A percentile compares a stretch with the other conserved stretches of the same genome.
Conservation (phyloP, 2,113 vertebrate genomes). For the Anolis carolinensis region DNA sequence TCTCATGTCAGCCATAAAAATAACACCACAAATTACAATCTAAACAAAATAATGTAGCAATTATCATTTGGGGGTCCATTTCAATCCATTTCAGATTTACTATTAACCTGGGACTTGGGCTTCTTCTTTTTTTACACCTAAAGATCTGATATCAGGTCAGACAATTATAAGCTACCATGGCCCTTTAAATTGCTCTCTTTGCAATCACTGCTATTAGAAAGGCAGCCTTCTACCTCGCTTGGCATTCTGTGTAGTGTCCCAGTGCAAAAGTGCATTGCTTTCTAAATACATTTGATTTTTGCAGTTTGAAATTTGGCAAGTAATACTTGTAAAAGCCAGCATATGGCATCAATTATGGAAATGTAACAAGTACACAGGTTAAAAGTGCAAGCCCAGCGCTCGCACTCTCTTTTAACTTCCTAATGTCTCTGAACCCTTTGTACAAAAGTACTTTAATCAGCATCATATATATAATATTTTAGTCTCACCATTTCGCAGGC, state of each 20-base stretch:
- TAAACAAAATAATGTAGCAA: constrained; percentile 77
- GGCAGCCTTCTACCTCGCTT: constrained; percentile 59
- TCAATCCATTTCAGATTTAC: constrained; percentile 71
- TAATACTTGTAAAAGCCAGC: constrained; percentile 53
- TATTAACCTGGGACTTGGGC: constrained; percentile 37
- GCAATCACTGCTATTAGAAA: constrained; percentile 40
- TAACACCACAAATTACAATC: constrained; percentile 67
- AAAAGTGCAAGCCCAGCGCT: constrained; percentile 77
- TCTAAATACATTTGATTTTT: constrained; percentile 61
- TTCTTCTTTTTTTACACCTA: constrained; percentile 45
- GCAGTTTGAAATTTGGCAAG: constrained; percentile 58
- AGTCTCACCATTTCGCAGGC: constrained; percentile 84
- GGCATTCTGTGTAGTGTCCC: constrained; percentile 59
- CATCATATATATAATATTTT: constrained; percentile 83
- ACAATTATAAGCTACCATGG: constrained; percentile 48
- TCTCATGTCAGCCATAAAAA: constrained; percentile 71
- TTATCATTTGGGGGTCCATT: constrained; percentile 72
- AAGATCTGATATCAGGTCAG: constrained; percentile 47
- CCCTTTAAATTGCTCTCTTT: constrained; percentile 57
- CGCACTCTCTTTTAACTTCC: constrained; percentile 85
- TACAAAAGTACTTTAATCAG: constrained; percentile 92
- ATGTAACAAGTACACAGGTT: constrained; percentile 66
- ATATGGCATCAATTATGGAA: constrained; percentile 80
- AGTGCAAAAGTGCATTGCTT: constrained; percentile 12
- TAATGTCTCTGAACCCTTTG: constrained; percentile 92